These are phyloP conservation scores for Aphelocoma californica DNA, from an alignment of 2,797 vertebrate genomes.

Conservation along the genomic window DNA sequence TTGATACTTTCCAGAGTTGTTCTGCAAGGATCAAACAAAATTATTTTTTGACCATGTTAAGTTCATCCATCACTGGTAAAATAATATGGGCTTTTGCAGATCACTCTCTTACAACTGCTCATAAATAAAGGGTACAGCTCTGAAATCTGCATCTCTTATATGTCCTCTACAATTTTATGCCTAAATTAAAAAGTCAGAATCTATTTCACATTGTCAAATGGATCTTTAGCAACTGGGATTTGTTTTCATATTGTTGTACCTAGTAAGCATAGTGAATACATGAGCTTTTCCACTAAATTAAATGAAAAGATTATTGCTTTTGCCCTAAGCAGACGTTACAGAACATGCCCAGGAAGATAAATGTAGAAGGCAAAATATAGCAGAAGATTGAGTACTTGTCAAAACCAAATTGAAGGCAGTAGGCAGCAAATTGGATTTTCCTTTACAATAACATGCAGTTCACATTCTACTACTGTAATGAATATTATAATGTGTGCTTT, in stretches of 20 bases:
- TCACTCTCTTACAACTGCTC: not conserved
- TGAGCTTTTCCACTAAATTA: slow-evolving; percentile 67
- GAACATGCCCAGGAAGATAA: slow-evolving; percentile 64
- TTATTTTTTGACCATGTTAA: not conserved
- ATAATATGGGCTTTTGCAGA: not conserved
- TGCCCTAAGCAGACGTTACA: slow-evolving; percentile 64
- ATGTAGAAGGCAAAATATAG: slow-evolving; percentile 42
- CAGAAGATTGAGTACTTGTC: slow-evolving; percentile 66
- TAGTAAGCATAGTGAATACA: slow-evolving; percentile 54
- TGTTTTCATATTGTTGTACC: slow-evolving; percentile 54
- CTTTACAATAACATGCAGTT: slow-evolving; percentile 66
- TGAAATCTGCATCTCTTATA: not conserved
- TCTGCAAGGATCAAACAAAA: not conserved
- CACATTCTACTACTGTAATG: slow-evolving; percentile 59
- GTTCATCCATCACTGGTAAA: not conserved
- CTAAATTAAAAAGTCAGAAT: slow-evolving; percentile 59
- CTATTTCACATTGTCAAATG: slow-evolving; percentile 60
- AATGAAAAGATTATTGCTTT: slow-evolving; percentile 70
- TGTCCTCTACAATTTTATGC: slow-evolving; percentile 5
- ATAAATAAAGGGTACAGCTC: slow-evolving; percentile 31
- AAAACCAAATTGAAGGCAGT: slow-evolving; percentile 69
- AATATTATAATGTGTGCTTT: slow-evolving; percentile 66
- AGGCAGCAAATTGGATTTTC: slow-evolving; percentile 75
- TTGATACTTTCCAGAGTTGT: not conserved
- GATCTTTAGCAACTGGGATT: slow-evolving; percentile 62